Percentiles rank a stretch among this genome's conserved stretches.
Evolutionary conservation across 23 tunicate species (phyloP).

Genomic region (Styela plicata): DNA sequence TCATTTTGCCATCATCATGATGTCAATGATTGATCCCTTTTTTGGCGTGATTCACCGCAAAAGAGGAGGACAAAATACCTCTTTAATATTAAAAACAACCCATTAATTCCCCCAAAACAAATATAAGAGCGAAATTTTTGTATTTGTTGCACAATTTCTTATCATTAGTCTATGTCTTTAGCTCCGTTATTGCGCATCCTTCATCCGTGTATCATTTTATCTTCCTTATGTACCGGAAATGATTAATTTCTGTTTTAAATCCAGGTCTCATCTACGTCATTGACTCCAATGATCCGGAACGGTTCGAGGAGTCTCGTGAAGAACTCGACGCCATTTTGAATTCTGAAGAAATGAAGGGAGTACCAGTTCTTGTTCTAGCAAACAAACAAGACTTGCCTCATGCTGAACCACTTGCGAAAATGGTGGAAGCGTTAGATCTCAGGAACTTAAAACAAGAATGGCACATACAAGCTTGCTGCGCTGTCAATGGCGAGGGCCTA

Average conservation of each 20-base stretch:
- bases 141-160: too few species aligned
- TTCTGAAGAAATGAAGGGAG: conserved; percentile 30
- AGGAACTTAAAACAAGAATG: conserved; percentile 27
- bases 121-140: too few species aligned
- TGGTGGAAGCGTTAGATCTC: conserved; percentile 39
- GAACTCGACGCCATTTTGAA: conserved; percentile 44
- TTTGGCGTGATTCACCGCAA: too few species aligned
- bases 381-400: conserved; percentile 72
- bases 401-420: conserved; percentile 37
- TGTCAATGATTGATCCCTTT: too few species aligned
- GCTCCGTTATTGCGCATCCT: too few species aligned
- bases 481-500: conserved; percentile 55
- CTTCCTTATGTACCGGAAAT: too few species aligned
- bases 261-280: conserved; percentile 73
- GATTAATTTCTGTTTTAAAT: neutral
- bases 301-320: conserved; percentile 55
- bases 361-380: conserved; percentile 65
- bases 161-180: too few species aligned
- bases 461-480: conserved; percentile 64
- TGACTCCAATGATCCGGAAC: conserved; percentile 51
- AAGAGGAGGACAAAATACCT: too few species aligned
- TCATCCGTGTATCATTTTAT: too few species aligned
- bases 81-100: too few species aligned
- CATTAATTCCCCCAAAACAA: too few species aligned
- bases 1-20: too few species aligned